Evolutionary conservation across 2,888 invertebrate species (phyloP), one percentile per base, ranked within the genome.

Genomic region (Megastigmus dorsalis): DNA sequence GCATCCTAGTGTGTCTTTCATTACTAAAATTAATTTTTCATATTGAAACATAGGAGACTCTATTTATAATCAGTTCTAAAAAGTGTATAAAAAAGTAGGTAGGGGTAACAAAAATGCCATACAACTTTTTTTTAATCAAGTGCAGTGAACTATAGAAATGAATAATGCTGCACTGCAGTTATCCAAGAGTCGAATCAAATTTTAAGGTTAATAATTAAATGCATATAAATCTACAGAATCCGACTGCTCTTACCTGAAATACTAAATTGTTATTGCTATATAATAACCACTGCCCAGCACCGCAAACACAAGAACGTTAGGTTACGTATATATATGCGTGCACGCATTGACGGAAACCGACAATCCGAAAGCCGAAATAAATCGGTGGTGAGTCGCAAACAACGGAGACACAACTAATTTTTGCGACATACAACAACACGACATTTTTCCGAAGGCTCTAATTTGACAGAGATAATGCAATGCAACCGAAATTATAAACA

Each of bases 271-370:
- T 59, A 50, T 72, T 52, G 38, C 30, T 59, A 33, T n/a, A n/a
- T 36, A 50, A 41, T 41, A 55, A 33, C 1, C 30, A 66, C 52
- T 52, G 43, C 43, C 10, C 15, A 71, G 26, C 10, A 38, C 41
- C 23, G 26, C 18, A 57, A 55, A 36, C n/a, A 15, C 41, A 59
- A 38, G 41, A 60, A 54, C 65, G 30, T 59, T 59, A 72, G 72
- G 72, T 72, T 72, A 72, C 72, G 72, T 72, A 43, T 59, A 52
- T 57, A 43, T 33, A 23, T 59, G 33, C 15, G n/a, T 41, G 45
- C n/a, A 63, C 20, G 15, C 59, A 59, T 66, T 36, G 52, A 52
- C 38, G 33, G 26, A 70, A 36, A 43, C 26, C 59, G 26, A 59
- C 41, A 66, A 26, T 41, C 48, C 28, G n/a, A 66, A 59, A 43